Base-by-base conservation (phyloP, 2,888 invertebrate genomes). In the Hemistola chrysoprasaria region DNA sequence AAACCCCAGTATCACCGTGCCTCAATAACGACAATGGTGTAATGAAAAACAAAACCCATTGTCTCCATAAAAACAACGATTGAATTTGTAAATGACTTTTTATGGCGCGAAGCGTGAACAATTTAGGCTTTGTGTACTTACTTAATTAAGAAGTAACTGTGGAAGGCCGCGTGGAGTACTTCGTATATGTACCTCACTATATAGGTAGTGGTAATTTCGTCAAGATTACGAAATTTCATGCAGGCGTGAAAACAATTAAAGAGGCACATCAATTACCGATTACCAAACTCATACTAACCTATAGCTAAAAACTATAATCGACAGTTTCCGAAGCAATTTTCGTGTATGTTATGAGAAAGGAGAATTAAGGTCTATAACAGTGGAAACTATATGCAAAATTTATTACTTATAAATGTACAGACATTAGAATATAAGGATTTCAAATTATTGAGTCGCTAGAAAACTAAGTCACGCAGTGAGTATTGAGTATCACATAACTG, bases 401-500 rank as follows among this genome's bases (percentile, higher is more conserved):
- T 16, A 3, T 2, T 4, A 16, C 2, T 16, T 3, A 3, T 16
- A 2, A 16, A 16, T 16, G 16, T 16, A 16, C 2, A 2, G 4
- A 16, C 16, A 16, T 3, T 16, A 16, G 2, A 16, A 16, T 16
- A 16, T 16, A n/a, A n/a, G n/a, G n/a, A n/a, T 42, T 22, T 32
- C 31, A 41, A 45, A 36, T 29, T 44, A 37, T 43, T 51, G 61
- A 65, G 29, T 60, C 58, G 55, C 64, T 69, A 63, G 67, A 71
- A 64, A 69, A 64, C 67, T 41, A 36, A 54, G 59, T 48, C 61
- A 62, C 53, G 53, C 57, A 50, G 61, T n/a, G n/a, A n/a, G n/a
- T n/a, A n/a, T 44, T 54, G 40, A 46, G 54, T 77, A 74, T 74
- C 73, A 60, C 52, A 69, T 73, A 65, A 55, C 64, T 47, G 62